Conservation (phyloP, 2,113 vertebrate genomes). For the Fregetta grallaria region DNA sequence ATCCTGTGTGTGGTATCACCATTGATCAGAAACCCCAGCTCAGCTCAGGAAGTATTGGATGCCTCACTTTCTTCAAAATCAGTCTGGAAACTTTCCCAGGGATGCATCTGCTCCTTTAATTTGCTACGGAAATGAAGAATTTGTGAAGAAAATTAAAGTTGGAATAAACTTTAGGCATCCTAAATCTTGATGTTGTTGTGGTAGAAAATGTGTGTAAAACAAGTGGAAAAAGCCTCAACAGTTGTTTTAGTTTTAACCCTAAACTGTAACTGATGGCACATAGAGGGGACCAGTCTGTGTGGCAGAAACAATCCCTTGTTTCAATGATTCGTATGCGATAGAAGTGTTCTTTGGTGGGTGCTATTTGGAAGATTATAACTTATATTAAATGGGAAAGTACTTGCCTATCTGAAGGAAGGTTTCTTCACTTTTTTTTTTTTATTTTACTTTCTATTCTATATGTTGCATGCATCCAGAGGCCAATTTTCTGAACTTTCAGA, state of each 20-base stretch:
- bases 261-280: not conserved
- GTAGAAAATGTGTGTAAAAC: not conserved
- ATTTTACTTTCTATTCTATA: not conserved
- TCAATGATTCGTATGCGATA: not conserved
- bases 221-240: not conserved
- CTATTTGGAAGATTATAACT: not conserved
- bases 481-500: not conserved
- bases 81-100: constrained; percentile 22
- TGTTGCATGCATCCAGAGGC: not conserved
- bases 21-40: constrained; percentile 5
- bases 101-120: constrained; percentile 35
- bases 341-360: rapidly evolving
- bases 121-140: not conserved
- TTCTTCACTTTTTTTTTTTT: not conserved
- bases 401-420: not conserved
- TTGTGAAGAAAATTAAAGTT: constrained; percentile 5
- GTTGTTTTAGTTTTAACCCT: not conserved
- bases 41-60: not conserved
- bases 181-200: not conserved
- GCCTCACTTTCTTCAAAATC: constrained; percentile 10
- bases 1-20: not conserved
- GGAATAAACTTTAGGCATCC: not conserved
- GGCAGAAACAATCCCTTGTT: not conserved
- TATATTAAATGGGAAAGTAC: not conserved
- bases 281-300: too few species aligned